These are phyloP conservation scores for Formica aserva DNA, from an alignment of 2,888 invertebrate genomes.

Conservation along the genomic window DNA sequence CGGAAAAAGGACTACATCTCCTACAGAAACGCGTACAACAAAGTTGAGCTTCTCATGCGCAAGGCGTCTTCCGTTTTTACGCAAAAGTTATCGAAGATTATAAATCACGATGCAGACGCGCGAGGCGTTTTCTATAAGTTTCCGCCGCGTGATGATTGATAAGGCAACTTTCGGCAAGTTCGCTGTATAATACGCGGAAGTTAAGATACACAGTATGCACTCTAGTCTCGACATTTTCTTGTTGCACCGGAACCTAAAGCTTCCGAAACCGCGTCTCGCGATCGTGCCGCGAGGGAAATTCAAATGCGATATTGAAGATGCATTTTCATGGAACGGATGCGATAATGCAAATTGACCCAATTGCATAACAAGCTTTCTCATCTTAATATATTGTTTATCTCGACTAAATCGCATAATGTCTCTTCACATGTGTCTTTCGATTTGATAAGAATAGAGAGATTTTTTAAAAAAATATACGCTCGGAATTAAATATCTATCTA, in stretches of 20 bases:
- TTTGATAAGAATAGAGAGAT: not conserved
- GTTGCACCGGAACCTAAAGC: conserved; percentile 4
- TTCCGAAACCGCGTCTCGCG: not conserved
- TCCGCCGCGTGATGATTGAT: conserved; percentile 58
- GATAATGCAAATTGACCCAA: not conserved
- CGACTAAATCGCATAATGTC: not conserved
- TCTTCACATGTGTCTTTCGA: not conserved
- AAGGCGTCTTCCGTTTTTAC: conserved; percentile 36
- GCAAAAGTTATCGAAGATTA: conserved; percentile 62
- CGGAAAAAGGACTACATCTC: conserved; percentile 3
- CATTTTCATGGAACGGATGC: not conserved
- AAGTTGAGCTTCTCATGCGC: conserved; percentile 36
- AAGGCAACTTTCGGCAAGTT: conserved; percentile 56
- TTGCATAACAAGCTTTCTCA: not conserved
- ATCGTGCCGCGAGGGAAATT: not conserved
- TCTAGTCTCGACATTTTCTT: conserved; percentile 22
- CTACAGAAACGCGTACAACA: conserved; percentile 16
- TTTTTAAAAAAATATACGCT: not conserved
- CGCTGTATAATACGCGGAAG: conserved; percentile 47
- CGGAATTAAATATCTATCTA: not conserved
- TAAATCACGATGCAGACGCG: conserved; percentile 57
- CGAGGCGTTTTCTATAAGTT: conserved; percentile 52
- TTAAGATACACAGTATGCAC: conserved; percentile 47
- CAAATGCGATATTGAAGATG: not conserved
- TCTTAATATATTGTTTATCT: not conserved